Conservation (phyloP, 2,888 invertebrate genomes). For the Rotaria magnacalcarata region DNA sequence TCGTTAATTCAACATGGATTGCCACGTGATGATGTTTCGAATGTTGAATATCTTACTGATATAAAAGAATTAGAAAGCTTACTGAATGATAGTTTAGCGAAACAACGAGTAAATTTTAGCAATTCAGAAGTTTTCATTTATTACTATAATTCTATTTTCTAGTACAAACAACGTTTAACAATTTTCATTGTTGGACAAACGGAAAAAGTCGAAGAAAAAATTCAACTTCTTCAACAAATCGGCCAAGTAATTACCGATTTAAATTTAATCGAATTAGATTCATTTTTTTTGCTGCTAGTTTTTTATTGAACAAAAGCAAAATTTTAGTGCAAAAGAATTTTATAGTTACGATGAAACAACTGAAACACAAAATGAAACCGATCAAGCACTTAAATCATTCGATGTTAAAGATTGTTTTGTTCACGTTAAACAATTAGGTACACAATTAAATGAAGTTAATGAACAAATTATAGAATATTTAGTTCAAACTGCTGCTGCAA, state of each 20-base stretch:
- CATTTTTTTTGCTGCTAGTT: slow-evolving; percentile 12
- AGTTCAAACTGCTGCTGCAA: slow-evolving; percentile 37
- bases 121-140: background rate
- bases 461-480: slow-evolving; percentile 46
- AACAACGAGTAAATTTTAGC: background rate
- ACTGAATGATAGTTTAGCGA: slow-evolving; percentile 42
- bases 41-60: slow-evolving; percentile 41
- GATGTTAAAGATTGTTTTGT: slow-evolving; percentile 10
- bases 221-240: slow-evolving; percentile 38
- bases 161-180: slow-evolving; percentile 44
- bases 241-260: slow-evolving; percentile 9
- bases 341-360: slow-evolving; percentile 33
- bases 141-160: background rate
- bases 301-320: slow-evolving; percentile 44
- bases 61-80: slow-evolving; percentile 41
- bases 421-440: slow-evolving; percentile 41
- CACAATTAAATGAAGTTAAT: slow-evolving; percentile 41
- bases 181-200: slow-evolving; percentile 45
- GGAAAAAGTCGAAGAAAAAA: slow-evolving; percentile 28
- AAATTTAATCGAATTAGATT: background rate
- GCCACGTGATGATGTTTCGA: background rate
- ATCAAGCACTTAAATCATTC: slow-evolving; percentile 33
- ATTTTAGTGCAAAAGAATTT: slow-evolving; percentile 36
- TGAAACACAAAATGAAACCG: slow-evolving; percentile 33
- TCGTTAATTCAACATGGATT: slow-evolving; percentile 21